Conservation (phyloP, 2,113 vertebrate species). For the Peromyscus polionotus region DNA sequence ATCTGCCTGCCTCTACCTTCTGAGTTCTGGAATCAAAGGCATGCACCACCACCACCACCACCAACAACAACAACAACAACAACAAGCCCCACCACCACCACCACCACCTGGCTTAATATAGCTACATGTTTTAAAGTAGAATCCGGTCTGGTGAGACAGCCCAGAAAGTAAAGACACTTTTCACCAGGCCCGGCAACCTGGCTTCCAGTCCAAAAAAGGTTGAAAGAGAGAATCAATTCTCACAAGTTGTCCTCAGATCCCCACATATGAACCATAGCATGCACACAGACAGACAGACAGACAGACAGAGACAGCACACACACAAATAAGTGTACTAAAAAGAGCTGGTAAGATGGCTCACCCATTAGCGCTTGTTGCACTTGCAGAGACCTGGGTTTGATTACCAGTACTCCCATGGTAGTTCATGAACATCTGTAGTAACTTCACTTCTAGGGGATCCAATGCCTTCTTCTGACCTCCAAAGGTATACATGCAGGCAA, state of each 20-base stretch:
- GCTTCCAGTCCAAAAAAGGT: neutral
- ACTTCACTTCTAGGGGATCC: neutral
- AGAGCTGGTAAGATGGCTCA: neutral
- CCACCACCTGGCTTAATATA: too few species aligned
- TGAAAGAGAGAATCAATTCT: neutral
- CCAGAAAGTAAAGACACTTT: neutral
- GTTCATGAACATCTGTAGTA: neutral
- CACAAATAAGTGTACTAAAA: neutral
- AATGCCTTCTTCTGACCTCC: neutral
- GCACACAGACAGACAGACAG: too few species aligned
- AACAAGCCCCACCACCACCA: too few species aligned
- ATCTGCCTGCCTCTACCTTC: too few species aligned
- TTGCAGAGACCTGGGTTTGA: neutral
- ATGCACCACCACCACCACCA: too few species aligned
- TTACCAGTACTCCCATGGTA: neutral
- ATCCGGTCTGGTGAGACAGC: neutral
- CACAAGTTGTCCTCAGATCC: neutral
- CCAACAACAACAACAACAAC: too few species aligned
- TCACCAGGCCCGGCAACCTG: neutral
- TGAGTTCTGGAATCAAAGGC: too few species aligned
- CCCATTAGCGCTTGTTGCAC: neutral
- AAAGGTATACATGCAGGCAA: neutral
- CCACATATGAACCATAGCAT: neutral
- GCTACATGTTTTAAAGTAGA: neutral
- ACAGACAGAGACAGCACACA: neutral